Conservation (phyloP, 2,888 invertebrate genomes). For the Zygaena filipendulae region DNA sequence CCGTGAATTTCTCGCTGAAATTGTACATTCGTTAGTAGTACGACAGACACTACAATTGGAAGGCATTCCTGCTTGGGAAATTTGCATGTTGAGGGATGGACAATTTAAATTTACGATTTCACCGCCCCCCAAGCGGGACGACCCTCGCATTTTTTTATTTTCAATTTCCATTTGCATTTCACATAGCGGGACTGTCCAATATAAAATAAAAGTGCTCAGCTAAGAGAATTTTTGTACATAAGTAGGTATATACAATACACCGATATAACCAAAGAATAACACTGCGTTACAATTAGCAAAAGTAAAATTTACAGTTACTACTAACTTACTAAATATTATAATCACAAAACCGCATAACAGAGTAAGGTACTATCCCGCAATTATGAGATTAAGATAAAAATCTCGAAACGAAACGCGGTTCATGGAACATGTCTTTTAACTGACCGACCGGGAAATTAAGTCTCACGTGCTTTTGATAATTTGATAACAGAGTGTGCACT, state of each 20-base stretch:
- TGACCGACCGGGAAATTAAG: slow-evolving; percentile 61
- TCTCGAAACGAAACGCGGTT: slow-evolving; percentile 37
- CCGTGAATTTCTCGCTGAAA: no score
- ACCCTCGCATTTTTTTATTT: slow-evolving; percentile 65
- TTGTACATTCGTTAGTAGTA: no score
- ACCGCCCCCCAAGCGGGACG: slow-evolving; percentile 42
- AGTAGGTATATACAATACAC: no score
- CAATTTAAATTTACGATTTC: slow-evolving; percentile 67
- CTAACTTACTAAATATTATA: no score
- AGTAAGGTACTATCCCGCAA: no score
- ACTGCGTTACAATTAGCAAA: no score
- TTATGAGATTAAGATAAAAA: slow-evolving; percentile 45
- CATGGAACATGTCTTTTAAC: slow-evolving; percentile 58
- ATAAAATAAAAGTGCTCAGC: slow-evolving; percentile 13
- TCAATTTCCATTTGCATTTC: slow-evolving; percentile 67
- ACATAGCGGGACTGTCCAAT: no score
- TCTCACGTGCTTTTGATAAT: slow-evolving; percentile 64
- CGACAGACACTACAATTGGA: slow-evolving; percentile 52
- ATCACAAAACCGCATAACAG: no score
- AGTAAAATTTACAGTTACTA: no score
- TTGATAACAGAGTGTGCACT: slow-evolving; percentile 52
- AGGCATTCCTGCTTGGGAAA: slow-evolving; percentile 45
- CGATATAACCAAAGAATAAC: no score
- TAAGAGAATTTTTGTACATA: no score
- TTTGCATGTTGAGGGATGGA: slow-evolving; percentile 63